A percentile compares a stretch with the other conserved stretches of the same genome.
Evolutionary conservation across 92 coral and sea anemone species (phyloP).

Genomic region (Pocillopora grandis): DNA sequence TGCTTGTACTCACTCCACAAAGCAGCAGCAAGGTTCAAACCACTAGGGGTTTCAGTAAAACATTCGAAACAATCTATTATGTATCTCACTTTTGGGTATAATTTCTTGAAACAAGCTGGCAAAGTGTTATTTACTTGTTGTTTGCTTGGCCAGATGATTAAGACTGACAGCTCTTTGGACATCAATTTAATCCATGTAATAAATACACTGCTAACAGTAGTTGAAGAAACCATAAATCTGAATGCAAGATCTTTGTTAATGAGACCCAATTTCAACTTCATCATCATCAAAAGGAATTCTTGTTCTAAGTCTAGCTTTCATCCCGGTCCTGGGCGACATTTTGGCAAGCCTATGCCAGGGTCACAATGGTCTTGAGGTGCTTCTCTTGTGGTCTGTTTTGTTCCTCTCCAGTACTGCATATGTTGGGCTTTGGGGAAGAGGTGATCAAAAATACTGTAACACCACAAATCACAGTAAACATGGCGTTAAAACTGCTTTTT

Average conservation of each 20-base stretch:
- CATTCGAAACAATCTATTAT: slow-evolving; percentile 71
- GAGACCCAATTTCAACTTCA: slow-evolving; percentile 29
- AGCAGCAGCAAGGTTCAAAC: slow-evolving; percentile 64
- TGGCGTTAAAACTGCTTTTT: too few relatives aligned
- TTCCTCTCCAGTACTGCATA: too few relatives aligned
- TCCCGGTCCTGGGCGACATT: slow-evolving; percentile 33
- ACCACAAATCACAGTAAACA: too few relatives aligned
- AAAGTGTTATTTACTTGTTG: slow-evolving; percentile 57
- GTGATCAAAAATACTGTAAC: too few relatives aligned
- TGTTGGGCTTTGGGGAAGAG: too few relatives aligned
- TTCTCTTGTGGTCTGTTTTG: too few relatives aligned
- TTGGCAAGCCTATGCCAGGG: not conserved
- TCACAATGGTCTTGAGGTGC: too few relatives aligned
- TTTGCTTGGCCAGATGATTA: slow-evolving; percentile 66
- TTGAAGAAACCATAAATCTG: slow-evolving; percentile 44
- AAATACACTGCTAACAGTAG: slow-evolving; percentile 45
- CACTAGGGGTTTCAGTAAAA: slow-evolving; percentile 68
- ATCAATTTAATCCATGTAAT: slow-evolving; percentile 53
- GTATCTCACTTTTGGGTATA: slow-evolving; percentile 60
- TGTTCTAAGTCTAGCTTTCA: not conserved
- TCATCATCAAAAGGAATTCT: not conserved
- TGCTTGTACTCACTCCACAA: slow-evolving; percentile 77
- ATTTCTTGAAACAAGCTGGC: slow-evolving; percentile 52
- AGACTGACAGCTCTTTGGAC: slow-evolving; percentile 66
- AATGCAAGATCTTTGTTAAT: slow-evolving; percentile 39